These are phyloP conservation scores for Eupithecia pulchellata DNA, from an alignment of 2,888 invertebrate genomes.

Conservation along the genomic window DNA sequence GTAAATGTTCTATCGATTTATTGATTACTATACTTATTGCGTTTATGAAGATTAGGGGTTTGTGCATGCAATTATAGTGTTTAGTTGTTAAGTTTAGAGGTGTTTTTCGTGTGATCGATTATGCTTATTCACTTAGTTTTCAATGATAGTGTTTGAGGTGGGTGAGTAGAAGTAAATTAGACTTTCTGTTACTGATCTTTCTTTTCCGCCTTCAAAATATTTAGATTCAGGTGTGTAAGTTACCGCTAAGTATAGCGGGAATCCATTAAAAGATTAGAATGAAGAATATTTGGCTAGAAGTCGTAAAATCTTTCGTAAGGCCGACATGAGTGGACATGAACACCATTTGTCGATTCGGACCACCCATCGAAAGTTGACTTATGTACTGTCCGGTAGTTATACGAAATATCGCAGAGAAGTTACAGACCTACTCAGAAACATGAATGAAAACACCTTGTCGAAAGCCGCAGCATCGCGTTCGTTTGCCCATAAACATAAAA, in stretches of 20 bases:
- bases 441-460: slow-evolving; percentile 2
- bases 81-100: slow-evolving; percentile 28
- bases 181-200: background rate
- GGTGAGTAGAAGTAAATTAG: background rate
- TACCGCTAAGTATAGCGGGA: no score
- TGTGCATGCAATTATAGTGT: slow-evolving; percentile 33
- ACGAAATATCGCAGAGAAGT: background rate
- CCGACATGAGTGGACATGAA: background rate
- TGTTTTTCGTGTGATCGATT: slow-evolving; percentile 25
- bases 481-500: slow-evolving; percentile 42
- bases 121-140: slow-evolving; percentile 12
- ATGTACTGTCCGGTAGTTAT: background rate
- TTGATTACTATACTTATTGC: slow-evolving; percentile 49
- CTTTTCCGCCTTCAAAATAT: background rate
- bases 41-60: slow-evolving; percentile 40
- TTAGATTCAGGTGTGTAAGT: background rate
- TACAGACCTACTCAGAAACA: background rate
- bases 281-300: background rate
- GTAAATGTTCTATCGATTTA: slow-evolving; percentile 51
- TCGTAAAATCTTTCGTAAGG: background rate
- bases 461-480: slow-evolving; percentile 2
- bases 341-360: background rate
- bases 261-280: background rate
- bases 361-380: background rate
- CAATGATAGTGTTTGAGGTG: slow-evolving; percentile 14